phyloP scores from a whole-genome alignment of 1,140 invertebrate genomes.

The Aphidius gifuensis region DNA sequence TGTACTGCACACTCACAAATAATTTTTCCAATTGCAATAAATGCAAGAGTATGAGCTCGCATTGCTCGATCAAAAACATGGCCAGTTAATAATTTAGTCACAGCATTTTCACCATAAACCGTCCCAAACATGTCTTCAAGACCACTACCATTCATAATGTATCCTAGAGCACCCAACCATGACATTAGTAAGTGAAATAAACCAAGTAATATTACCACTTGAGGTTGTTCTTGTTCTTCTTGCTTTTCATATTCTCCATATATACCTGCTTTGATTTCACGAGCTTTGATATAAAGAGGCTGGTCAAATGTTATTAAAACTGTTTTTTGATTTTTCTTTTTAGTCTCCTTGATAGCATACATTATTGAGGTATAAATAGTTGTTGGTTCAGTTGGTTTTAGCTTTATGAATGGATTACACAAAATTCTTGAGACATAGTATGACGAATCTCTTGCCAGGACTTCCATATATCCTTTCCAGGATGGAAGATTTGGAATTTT shows the following conservation, averaged over 20 bases:
- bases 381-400: conserved; percentile 28
- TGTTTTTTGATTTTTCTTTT: conserved; percentile 26
- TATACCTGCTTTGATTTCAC: conserved; percentile 26
- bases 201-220: conserved; percentile 28
- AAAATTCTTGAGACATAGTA: conserved; percentile 21
- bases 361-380: conserved; percentile 25
- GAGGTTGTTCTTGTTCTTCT: not conserved
- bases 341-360: conserved; percentile 23
- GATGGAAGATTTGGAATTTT: conserved; percentile 12
- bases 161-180: conserved; percentile 29
- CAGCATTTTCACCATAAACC: conserved; percentile 35
- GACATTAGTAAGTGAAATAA: conserved; percentile 25
- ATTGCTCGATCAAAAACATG: conserved; percentile 24
- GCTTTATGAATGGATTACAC: conserved; percentile 33
- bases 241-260: conserved; percentile 5
- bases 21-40: conserved; percentile 21
- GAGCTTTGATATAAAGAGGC: conserved; percentile 38
- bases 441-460: conserved; percentile 13
- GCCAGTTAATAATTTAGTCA: conserved; percentile 13
- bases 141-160: conserved; percentile 31
- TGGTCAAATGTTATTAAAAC: conserved; percentile 41
- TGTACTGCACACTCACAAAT: not conserved
- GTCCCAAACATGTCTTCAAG: conserved; percentile 33
- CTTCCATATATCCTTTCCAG: conserved; percentile 33
- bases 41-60: conserved; percentile 25